These are phyloP conservation scores for Threskiornis aethiopicus DNA, from an alignment of 2,797 vertebrate genomes.

Conservation along the genomic window DNA sequence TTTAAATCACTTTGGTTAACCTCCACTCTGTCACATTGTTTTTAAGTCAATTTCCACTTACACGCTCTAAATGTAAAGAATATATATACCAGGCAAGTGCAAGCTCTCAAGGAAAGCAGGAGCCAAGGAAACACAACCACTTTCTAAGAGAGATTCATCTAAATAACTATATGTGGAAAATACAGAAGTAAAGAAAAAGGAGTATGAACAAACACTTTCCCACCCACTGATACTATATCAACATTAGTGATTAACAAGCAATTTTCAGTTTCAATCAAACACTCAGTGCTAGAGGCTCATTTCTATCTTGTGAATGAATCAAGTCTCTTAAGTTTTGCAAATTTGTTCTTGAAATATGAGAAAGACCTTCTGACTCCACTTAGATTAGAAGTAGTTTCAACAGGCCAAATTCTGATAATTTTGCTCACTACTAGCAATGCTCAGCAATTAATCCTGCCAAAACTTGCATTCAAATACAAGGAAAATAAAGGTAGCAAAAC, in stretches of 20 bases:
- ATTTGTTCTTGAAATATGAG: neutral
- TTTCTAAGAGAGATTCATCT: neutral
- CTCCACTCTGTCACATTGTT: neutral
- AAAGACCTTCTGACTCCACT: neutral
- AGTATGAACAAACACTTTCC: neutral
- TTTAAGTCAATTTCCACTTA: neutral
- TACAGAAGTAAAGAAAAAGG: neutral
- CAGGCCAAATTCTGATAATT: neutral
- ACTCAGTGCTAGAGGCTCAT: neutral
- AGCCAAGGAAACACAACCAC: neutral
- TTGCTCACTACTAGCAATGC: neutral
- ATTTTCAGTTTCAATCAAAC: neutral
- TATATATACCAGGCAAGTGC: neutral
- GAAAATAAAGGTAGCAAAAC: neutral
- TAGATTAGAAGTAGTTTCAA: neutral
- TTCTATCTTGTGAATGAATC: neutral
- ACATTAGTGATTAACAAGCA: slow-evolving; percentile 4
- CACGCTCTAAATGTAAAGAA: neutral
- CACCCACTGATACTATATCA: neutral
- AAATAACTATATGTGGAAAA: neutral
- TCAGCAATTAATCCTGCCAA: neutral
- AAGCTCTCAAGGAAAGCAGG: neutral
- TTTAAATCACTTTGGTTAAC: slow-evolving; percentile 27
- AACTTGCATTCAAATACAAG: neutral
- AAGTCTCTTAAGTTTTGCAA: neutral